These are phyloP conservation scores for Toxostoma redivivum DNA, from an alignment of 2,113 vertebrate genomes.

Conservation along the genomic window DNA sequence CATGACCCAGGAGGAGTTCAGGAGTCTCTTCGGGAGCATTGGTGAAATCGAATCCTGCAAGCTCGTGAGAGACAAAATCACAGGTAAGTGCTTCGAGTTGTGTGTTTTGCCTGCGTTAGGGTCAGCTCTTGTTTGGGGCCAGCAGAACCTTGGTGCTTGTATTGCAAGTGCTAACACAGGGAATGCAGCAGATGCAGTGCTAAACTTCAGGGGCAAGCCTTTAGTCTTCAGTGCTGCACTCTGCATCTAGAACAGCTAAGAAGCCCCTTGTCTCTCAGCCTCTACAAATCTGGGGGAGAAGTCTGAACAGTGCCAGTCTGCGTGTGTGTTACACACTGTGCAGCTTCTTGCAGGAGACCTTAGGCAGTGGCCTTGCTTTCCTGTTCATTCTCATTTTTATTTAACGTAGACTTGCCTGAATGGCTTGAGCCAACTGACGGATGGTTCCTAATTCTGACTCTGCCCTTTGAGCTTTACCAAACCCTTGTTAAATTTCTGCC, in stretches of 20 bases:
- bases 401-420: not conserved
- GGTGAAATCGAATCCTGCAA: constrained; percentile 99
- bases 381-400: not conserved
- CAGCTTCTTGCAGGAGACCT: not conserved
- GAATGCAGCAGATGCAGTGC: fast-evolving
- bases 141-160: not conserved
- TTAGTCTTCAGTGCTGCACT: not conserved
- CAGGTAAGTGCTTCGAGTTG: constrained; percentile 76
- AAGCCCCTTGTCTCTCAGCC: not conserved
- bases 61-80: constrained; percentile 99
- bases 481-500: not conserved
- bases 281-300: not conserved
- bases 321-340: fast-evolving
- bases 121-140: not conserved
- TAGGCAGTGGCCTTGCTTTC: not conserved
- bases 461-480: not conserved
- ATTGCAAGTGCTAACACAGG: not conserved
- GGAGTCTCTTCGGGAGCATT: constrained; percentile 99
- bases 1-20: constrained; percentile 99
- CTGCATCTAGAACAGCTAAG: not conserved
- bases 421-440: fast-evolving
- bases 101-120: not conserved
- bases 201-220: not conserved
- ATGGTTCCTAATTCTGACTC: fast-evolving
- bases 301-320: fast-evolving